Conservation (phyloP, 1,140 invertebrate species). For the Mercenaria mercenaria region DNA sequence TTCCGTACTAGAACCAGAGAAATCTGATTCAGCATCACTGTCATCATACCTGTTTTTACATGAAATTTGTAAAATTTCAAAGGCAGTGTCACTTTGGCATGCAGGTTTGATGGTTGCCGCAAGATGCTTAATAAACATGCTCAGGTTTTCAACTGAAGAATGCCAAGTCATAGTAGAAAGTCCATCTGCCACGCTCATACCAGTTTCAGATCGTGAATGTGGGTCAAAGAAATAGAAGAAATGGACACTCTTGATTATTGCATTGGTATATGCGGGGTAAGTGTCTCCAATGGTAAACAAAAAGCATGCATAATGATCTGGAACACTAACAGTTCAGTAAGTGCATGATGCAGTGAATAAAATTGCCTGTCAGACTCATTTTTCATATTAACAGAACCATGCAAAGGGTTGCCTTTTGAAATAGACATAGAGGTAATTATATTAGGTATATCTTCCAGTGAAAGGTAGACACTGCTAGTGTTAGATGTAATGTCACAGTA, state of each 20-base stretch:
- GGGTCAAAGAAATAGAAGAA: neutral
- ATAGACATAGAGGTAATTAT: neutral
- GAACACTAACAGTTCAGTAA: neutral
- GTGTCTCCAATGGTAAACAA: neutral
- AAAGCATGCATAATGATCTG: neutral
- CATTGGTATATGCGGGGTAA: neutral
- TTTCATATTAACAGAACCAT: neutral
- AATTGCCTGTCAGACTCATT: neutral
- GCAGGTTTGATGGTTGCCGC: neutral
- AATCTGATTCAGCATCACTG: slow-evolving; percentile 17
- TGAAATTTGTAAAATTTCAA: neutral
- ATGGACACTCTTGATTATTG: neutral
- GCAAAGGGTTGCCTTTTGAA: neutral
- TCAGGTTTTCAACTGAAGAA: neutral
- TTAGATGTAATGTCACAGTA: slow-evolving; percentile 1
- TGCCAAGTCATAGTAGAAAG: neutral
- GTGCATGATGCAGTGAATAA: neutral
- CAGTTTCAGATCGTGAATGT: neutral
- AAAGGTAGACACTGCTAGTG: neutral
- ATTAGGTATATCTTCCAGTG: neutral
- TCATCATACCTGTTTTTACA: slow-evolving; percentile 1
- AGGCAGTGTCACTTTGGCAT: neutral
- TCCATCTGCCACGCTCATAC: neutral
- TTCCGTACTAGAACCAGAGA: neutral
- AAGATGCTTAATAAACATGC: neutral